phyloP scores from a whole-genome alignment of 2,888 invertebrate genomes.

The Tipula confusa region DNA sequence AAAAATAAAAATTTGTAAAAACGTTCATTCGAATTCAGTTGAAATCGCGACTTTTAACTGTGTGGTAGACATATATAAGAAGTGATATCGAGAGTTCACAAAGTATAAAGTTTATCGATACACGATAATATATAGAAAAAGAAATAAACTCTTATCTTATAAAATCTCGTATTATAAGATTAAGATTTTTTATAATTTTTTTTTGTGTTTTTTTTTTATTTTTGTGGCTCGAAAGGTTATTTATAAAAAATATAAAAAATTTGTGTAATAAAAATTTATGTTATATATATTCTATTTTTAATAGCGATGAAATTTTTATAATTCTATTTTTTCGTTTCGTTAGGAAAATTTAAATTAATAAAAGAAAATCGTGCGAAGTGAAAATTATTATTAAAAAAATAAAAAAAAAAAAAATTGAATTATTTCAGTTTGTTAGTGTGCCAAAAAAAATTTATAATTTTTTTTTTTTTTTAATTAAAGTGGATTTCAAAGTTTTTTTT shows the following conservation, averaged over 20 bases:
- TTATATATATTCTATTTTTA: background rate
- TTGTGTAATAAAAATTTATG: background rate
- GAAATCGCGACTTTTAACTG: slow-evolving; percentile 1
- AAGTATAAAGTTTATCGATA: background rate
- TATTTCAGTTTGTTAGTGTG: background rate
- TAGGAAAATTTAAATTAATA: background rate
- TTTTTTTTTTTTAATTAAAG: background rate
- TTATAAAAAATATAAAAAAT: background rate
- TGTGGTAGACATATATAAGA: background rate
- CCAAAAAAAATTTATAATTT: background rate
- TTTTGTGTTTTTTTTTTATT: background rate
- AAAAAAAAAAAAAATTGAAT: background rate
- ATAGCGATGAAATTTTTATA: slow-evolving; percentile 7
- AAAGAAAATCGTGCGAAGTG: slow-evolving; percentile 20
- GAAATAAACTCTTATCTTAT: background rate
- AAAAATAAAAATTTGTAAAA: background rate
- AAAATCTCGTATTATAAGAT: slow-evolving; percentile 16
- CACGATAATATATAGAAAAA: too few relatives aligned
- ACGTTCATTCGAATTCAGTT: background rate
- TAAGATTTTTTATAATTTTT: background rate
- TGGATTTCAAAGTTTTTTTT: background rate
- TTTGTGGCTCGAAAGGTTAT: background rate
- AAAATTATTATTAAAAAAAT: background rate
- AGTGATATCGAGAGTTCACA: background rate
- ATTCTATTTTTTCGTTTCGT: background rate